A percentile compares a stretch with the other conserved stretches of the same genome.
These are phyloP conservation scores for Oscheius sp. DNA, from an alignment of 2,888 invertebrate species.

Conservation along the genomic window DNA sequence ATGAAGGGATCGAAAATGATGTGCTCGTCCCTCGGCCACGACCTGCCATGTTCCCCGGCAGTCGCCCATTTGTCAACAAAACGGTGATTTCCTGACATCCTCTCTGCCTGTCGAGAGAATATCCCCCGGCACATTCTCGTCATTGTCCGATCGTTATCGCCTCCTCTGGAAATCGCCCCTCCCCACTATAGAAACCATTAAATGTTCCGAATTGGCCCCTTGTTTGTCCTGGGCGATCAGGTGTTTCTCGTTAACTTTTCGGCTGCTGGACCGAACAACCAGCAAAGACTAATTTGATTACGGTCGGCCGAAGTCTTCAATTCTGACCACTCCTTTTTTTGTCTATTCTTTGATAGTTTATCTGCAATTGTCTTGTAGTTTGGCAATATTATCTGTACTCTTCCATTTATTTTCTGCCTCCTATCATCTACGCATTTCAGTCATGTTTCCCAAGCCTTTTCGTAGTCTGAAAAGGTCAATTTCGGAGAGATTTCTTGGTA, in stretches of 20 bases:
- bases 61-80: too few species aligned
- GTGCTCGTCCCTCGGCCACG: too few species aligned
- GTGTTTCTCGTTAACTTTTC: neutral
- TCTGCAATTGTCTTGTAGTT: neutral
- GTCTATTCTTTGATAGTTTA: too few species aligned
- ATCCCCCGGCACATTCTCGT: neutral
- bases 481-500: constrained; percentile 26
- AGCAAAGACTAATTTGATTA: neutral
- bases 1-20: too few species aligned
- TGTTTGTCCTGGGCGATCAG: constrained; percentile 18
- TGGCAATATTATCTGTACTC: neutral
- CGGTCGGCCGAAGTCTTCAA: neutral
- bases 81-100: neutral
- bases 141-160: too few species aligned
- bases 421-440: neutral
- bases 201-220: too few species aligned
- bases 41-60: too few species aligned
- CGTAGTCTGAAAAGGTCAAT: constrained; percentile 37
- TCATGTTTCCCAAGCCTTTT: constrained; percentile 34
- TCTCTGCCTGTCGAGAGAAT: neutral
- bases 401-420: neutral
- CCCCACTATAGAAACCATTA: too few species aligned
- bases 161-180: too few species aligned
- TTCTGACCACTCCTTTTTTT: neutral
- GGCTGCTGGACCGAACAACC: neutral